A percentile compares a stretch with the other conserved stretches of the same genome.
Evolutionary conservation across 1,140 invertebrate species (phyloP).

Genomic region (Drosophila gunungcola): DNA sequence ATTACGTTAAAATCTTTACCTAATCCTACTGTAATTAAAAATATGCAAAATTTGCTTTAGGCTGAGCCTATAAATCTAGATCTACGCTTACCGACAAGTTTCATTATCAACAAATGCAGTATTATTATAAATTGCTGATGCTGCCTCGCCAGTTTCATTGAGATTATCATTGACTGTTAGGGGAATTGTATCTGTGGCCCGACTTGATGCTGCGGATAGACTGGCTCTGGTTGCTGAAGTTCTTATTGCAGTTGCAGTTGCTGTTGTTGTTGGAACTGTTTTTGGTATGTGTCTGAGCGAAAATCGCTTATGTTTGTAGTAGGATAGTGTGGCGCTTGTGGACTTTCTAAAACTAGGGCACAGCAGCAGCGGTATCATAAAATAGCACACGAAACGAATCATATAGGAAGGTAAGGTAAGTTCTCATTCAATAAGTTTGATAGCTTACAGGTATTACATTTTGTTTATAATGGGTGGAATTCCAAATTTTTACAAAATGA

Average conservation of each 20-base stretch:
- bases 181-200: conserved; percentile 61
- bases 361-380: conserved; percentile 63
- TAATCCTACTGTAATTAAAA: neutral
- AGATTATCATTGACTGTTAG: conserved; percentile 68
- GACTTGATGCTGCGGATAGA: conserved; percentile 60
- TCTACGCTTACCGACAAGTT: conserved; percentile 84
- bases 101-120: conserved; percentile 82
- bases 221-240: conserved; percentile 60
- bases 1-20: neutral
- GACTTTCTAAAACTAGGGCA: conserved; percentile 81
- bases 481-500: conserved; percentile 34
- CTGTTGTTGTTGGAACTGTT: conserved; percentile 69
- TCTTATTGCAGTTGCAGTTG: conserved; percentile 45
- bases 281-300: conserved; percentile 82
- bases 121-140: conserved; percentile 71
- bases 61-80: conserved; percentile 31
- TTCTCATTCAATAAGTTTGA: conserved; percentile 34
- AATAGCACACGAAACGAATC: conserved; percentile 68
- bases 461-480: conserved; percentile 4
- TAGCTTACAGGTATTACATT: conserved; percentile 22
- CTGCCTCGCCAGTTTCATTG: conserved; percentile 58
- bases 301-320: conserved; percentile 83
- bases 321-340: conserved; percentile 81
- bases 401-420: conserved; percentile 52
- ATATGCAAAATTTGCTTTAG: conserved; percentile 17